phyloP scores from a whole-genome alignment of 37 sponge, comb jelly and placozoan genomes.

The Crambe crambe region DNA sequence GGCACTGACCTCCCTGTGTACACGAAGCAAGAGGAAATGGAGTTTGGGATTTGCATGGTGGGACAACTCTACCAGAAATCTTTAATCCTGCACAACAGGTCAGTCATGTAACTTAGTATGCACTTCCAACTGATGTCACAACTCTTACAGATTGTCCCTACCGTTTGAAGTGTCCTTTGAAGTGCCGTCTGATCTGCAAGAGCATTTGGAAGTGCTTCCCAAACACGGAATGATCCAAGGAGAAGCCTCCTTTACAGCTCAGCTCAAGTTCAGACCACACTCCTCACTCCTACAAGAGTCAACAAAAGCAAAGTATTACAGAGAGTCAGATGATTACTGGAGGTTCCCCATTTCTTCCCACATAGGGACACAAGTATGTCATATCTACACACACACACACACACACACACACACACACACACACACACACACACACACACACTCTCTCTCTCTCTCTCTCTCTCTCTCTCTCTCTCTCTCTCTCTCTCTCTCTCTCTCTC shows the following conservation, averaged over 20 bases:
- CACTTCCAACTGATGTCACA: background rate
- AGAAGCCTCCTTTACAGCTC: slow-evolving; percentile 58
- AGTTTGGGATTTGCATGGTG: slow-evolving; percentile 77
- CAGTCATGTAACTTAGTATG: background rate
- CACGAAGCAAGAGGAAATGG: slow-evolving; percentile 66
- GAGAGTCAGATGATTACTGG: slow-evolving; percentile 31
- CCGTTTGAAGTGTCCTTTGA: slow-evolving; percentile 62
- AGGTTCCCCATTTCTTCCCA: slow-evolving; percentile 54
- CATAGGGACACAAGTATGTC: slow-evolving; percentile 11
- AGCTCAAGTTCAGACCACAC: slow-evolving; percentile 84
- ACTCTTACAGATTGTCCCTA: slow-evolving; percentile 40
- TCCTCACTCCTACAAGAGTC: slow-evolving; percentile 13
- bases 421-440: too few species aligned
- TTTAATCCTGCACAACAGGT: slow-evolving; percentile 82
- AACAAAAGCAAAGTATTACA: background rate
- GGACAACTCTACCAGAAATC: slow-evolving; percentile 87
- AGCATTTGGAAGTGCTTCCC: slow-evolving; percentile 80
- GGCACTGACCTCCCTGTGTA: slow-evolving; percentile 74
- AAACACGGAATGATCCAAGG: slow-evolving; percentile 74
- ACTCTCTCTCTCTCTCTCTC: too few species aligned
- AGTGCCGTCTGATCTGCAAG: slow-evolving; percentile 51
- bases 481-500: too few species aligned
- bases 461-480: too few species aligned
- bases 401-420: too few species aligned
- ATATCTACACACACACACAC: too few species aligned